These are phyloP conservation scores for Hippopotamyrus pictus DNA, from an alignment of 2,797 vertebrate genomes.

Conservation along the genomic window DNA sequence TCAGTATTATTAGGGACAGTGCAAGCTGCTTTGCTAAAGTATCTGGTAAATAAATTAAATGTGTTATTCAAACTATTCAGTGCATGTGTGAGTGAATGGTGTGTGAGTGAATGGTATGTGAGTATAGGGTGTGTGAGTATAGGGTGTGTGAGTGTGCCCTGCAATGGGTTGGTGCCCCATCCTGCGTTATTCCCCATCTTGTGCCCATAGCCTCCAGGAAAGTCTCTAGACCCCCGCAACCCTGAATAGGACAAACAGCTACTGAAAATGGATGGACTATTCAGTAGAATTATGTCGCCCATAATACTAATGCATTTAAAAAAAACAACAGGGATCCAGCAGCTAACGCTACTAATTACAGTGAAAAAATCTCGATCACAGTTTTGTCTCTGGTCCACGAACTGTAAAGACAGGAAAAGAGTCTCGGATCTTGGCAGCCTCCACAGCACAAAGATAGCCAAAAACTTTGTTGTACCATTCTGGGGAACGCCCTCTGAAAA, in stretches of 20 bases:
- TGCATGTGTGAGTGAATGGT: neutral
- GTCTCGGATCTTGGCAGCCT: constrained; percentile 72
- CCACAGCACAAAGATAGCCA: constrained; percentile 74
- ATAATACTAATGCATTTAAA: neutral
- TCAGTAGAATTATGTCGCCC: neutral
- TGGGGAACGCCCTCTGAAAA: constrained; percentile 69
- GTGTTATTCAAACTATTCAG: neutral
- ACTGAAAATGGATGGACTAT: neutral
- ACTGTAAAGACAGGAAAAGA: constrained; percentile 64
- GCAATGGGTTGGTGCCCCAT: neutral
- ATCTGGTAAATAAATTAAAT: neutral
- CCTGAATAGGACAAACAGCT: neutral
- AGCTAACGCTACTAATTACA: neutral
- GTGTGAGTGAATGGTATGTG: too few relatives aligned
- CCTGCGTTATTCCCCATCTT: neutral
- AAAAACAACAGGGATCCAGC: neutral
- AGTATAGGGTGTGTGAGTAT: too few relatives aligned
- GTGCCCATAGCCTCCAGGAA: neutral
- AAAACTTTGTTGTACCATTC: constrained; percentile 84
- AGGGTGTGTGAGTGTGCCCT: neutral
- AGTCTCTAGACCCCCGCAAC: neutral
- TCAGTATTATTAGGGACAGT: neutral
- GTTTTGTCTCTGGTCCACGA: constrained; percentile 64
- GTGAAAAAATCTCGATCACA: constrained; percentile 30
- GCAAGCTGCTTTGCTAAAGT: neutral